These are phyloP conservation scores for Bradypodion ventrale DNA, from an alignment of 2,797 vertebrate genomes.

Conservation along the genomic window DNA sequence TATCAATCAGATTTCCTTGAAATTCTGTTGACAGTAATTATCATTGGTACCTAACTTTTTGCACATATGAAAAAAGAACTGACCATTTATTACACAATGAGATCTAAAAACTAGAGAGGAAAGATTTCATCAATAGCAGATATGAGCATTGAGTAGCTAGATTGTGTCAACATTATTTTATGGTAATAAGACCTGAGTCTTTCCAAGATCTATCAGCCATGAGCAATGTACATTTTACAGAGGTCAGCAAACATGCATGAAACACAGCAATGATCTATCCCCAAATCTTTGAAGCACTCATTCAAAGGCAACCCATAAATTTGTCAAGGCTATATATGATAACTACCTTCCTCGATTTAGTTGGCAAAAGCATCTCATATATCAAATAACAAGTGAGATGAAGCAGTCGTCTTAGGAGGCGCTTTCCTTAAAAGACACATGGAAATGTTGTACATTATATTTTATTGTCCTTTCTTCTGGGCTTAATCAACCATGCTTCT, in stretches of 20 bases:
- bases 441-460: not conserved
- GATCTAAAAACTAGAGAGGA: conserved; percentile 21
- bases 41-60: not conserved
- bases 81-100: conserved; percentile 32
- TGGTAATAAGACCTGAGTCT: conserved; percentile 6
- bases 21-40: not conserved
- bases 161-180: conserved; percentile 34
- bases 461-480: not conserved
- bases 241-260: not conserved
- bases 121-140: conserved; percentile 14
- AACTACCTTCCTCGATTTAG: conserved; percentile 23
- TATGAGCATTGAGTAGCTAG: conserved; percentile 7
- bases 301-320: conserved; percentile 29
- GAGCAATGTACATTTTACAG: conserved; percentile 36
- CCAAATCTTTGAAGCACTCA: conserved; percentile 3
- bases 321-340: conserved; percentile 33
- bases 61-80: not conserved
- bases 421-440: not conserved
- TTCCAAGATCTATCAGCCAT: not conserved
- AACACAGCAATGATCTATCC: not conserved
- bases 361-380: not conserved
- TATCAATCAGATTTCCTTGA: not conserved
- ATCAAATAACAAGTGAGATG: conserved; percentile 8
- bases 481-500: not conserved
- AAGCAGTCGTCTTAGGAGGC: not conserved